Evolutionary conservation across 1,140 invertebrate species (phyloP).

Genomic region (Chymomyza costata): DNA sequence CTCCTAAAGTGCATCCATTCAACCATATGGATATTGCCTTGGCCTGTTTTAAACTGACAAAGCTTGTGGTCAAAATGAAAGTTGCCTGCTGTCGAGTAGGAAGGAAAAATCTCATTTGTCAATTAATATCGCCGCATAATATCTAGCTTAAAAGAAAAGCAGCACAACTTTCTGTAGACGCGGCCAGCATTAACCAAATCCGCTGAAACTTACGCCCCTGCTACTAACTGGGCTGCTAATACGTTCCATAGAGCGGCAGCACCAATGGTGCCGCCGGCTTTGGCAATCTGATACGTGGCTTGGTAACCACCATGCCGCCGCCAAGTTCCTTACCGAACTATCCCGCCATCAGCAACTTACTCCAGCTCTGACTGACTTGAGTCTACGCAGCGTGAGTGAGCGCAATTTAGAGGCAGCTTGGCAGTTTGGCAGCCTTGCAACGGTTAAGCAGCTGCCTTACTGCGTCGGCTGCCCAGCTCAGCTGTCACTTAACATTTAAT

Average conservation of each 20-base stretch:
- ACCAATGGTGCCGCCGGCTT: conserved; percentile 7
- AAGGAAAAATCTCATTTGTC: conserved; percentile 75
- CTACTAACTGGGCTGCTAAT: conserved; percentile 32
- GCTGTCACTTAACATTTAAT: not conserved
- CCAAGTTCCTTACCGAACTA: too few species aligned
- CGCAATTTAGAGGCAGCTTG: too few species aligned
- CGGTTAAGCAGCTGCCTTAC: too few species aligned
- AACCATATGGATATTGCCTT: conserved; percentile 43
- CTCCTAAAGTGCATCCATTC: too few species aligned
- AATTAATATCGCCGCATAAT: conserved; percentile 74
- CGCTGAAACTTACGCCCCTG: conserved; percentile 31
- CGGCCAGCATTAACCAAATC: conserved; percentile 57
- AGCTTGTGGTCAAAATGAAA: conserved; percentile 73
- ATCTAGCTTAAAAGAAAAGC: conserved; percentile 58
- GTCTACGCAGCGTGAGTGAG: not conserved
- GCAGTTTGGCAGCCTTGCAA: too few species aligned
- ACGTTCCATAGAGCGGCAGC: conserved; percentile 11
- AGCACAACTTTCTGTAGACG: conserved; percentile 63
- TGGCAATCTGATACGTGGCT: conserved; percentile 33
- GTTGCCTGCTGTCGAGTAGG: conserved; percentile 70
- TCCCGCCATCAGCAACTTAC: too few species aligned
- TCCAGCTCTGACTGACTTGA: conserved; percentile 3
- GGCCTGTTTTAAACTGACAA: conserved; percentile 58
- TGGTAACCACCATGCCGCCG: too few species aligned
- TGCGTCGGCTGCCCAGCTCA: too few species aligned